These are phyloP conservation scores for Theocolax elegans DNA, from an alignment of 1,140 invertebrate species.

Conservation along the genomic window DNA sequence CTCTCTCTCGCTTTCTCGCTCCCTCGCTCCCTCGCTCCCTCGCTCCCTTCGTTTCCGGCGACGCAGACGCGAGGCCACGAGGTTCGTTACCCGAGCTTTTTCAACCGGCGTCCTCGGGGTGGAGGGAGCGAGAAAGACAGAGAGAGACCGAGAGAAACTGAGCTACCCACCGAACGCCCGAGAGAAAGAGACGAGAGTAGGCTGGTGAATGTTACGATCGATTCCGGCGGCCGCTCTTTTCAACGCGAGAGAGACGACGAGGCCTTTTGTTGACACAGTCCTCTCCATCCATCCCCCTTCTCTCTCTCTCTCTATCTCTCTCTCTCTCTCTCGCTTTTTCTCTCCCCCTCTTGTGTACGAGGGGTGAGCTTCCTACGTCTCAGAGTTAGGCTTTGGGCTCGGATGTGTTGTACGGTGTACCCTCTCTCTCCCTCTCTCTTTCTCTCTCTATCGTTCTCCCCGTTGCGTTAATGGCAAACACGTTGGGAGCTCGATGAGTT, in stretches of 20 bases:
- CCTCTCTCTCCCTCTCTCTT: neutral
- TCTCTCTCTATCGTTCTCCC: neutral
- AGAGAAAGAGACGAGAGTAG: conserved; percentile 19
- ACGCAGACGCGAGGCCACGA: neutral
- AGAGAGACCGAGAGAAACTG: neutral
- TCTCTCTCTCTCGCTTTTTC: neutral
- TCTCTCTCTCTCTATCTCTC: neutral
- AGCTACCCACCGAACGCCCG: neutral
- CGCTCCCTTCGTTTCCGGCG: neutral
- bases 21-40: neutral
- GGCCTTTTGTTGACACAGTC: conserved; percentile 35
- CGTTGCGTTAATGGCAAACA: neutral
- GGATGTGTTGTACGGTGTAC: too few relatives aligned
- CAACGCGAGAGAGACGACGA: conserved; percentile 22
- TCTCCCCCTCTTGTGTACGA: neutral
- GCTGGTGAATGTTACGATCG: conserved; percentile 33
- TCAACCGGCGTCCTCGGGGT: neutral
- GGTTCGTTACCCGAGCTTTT: conserved; percentile 12
- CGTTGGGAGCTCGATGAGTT: neutral
- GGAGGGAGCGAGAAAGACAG: conserved; percentile 1
- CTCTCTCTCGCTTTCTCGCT: neutral
- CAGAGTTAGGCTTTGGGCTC: too few relatives aligned
- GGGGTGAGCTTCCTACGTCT: too few relatives aligned
- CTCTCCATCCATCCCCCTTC: neutral
- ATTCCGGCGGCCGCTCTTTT: conserved; percentile 32